These are phyloP conservation scores for Venusia cambrica DNA, from an alignment of 2,888 invertebrate genomes.

Conservation along the genomic window DNA sequence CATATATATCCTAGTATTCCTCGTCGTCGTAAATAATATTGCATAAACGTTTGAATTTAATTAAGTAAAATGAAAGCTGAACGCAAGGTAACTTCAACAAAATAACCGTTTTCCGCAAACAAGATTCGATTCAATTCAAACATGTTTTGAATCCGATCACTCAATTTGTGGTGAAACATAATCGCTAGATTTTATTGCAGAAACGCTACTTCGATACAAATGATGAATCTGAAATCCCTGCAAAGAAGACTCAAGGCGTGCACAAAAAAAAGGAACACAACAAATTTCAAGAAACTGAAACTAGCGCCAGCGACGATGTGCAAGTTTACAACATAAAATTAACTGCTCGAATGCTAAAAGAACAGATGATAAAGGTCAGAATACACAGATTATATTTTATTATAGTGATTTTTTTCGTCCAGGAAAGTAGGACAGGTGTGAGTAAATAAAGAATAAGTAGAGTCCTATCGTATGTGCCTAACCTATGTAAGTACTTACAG, in stretches of 20 bases:
- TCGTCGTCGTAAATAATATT: no score
- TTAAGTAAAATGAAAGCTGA: slow-evolving; percentile 32
- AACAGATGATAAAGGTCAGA: slow-evolving; percentile 49
- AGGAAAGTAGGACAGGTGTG: no score
- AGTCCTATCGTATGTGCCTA: no score
- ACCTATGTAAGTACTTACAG: slow-evolving; percentile 19
- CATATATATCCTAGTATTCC: no score
- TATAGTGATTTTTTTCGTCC: no score
- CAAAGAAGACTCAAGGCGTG: slow-evolving; percentile 20
- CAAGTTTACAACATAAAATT: slow-evolving; percentile 63
- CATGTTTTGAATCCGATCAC: no score
- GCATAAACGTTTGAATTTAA: background rate
- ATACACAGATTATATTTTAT: background rate
- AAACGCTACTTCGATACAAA: slow-evolving; percentile 55
- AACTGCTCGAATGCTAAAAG: slow-evolving; percentile 46
- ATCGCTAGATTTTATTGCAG: slow-evolving; percentile 10
- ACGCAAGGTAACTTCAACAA: slow-evolving; percentile 30
- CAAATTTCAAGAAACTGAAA: slow-evolving; percentile 4
- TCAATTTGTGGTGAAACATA: no score
- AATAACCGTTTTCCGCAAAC: no score
- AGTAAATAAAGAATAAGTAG: no score
- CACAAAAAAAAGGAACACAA: slow-evolving; percentile 20
- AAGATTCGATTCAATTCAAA: no score
- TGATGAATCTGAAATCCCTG: slow-evolving; percentile 27
- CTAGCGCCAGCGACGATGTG: slow-evolving; percentile 34